These are phyloP conservation scores for Tachina lurida DNA, from an alignment of 2,888 invertebrate species.

Conservation along the genomic window DNA sequence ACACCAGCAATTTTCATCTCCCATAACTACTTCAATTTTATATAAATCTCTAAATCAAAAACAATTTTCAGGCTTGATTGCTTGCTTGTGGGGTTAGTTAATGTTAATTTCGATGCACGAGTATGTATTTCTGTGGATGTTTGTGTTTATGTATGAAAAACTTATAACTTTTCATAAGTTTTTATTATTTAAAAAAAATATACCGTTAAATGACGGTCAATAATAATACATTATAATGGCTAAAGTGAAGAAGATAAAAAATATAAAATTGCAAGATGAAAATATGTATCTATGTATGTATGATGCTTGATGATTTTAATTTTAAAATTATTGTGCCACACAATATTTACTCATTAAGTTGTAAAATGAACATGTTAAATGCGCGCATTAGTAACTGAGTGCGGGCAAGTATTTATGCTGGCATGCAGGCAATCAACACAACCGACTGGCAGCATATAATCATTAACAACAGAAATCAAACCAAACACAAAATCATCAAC, in stretches of 20 bases:
- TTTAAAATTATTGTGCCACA: constrained; percentile 55
- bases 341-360: constrained; percentile 64
- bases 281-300: constrained; percentile 17
- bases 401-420: constrained; percentile 31
- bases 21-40: too few relatives aligned
- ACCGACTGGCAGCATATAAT: constrained; percentile 23
- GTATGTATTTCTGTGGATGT: constrained; percentile 7
- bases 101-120: background rate
- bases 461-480: constrained; percentile 48
- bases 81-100: background rate
- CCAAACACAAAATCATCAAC: constrained; percentile 7
- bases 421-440: constrained; percentile 32
- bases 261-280: constrained; percentile 8
- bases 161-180: constrained; percentile 32
- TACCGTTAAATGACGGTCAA: constrained; percentile 68
- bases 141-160: constrained; percentile 29
- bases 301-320: constrained; percentile 46
- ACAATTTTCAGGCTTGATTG: background rate
- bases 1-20: too few relatives aligned
- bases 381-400: constrained; percentile 14
- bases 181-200: constrained; percentile 56
- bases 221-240: constrained; percentile 60
- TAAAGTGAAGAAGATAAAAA: constrained; percentile 12
- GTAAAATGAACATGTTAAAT: constrained; percentile 34
- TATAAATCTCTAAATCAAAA: too few relatives aligned